Evolutionary conservation across 2,888 invertebrate species (phyloP).

Genomic region (Apamea crenata): DNA sequence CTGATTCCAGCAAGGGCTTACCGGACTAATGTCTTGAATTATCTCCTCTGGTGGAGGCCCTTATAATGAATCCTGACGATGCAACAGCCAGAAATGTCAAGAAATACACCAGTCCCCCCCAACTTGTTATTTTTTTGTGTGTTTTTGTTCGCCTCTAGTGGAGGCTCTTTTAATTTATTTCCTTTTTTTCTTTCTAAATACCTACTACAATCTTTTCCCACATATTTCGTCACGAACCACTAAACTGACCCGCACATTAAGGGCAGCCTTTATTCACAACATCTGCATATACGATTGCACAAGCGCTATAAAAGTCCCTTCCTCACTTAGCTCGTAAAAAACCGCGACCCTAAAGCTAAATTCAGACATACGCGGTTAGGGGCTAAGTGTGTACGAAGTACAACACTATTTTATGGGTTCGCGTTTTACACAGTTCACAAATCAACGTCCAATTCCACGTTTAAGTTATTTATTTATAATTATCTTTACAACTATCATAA

Average conservation of each 20-base stretch:
- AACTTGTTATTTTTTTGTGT: too few species aligned
- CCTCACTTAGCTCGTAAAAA: conserved; percentile 34
- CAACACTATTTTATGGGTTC: neutral
- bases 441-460: neutral
- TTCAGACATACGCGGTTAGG: neutral
- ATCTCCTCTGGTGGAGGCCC: too few species aligned
- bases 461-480: too few species aligned
- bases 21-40: too few species aligned
- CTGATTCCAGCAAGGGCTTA: too few species aligned
- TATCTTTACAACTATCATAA: too few species aligned
- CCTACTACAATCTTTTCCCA: conserved; percentile 6
- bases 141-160: too few species aligned
- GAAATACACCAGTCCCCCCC: too few species aligned
- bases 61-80: too few species aligned
- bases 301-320: conserved; percentile 33
- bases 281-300: conserved; percentile 46
- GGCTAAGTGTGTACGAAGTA: neutral
- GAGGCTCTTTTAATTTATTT: too few species aligned
- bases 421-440: neutral
- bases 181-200: neutral
- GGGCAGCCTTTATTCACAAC: conserved; percentile 30
- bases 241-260: conserved; percentile 34
- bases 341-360: conserved; percentile 1
- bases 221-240: conserved; percentile 19
- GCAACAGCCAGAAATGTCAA: too few species aligned